Evolutionary conservation across 2,888 invertebrate genomes (phyloP), one percentile per base, ranked within the genome.

Genomic region (Danaus chrysippus): DNA sequence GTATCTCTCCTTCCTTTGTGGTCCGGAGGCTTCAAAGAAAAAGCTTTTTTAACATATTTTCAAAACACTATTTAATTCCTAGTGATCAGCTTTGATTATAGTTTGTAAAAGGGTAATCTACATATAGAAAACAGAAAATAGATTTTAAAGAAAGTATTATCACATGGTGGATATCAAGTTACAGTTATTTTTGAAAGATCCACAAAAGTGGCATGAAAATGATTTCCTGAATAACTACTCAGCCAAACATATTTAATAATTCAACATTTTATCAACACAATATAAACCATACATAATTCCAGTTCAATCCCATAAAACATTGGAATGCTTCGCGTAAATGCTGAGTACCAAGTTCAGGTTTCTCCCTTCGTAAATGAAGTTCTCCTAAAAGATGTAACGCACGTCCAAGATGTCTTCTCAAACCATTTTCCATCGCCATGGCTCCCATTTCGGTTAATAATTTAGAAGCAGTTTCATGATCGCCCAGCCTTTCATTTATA

Each of bases 371-470:
- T 34, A 91, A 73, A 62, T 91, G 87, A 42, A 91, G 72, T 59
- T 91, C 91, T 1, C 91, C 91, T 0, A 91, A 76, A 6, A 90
- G 71, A 65, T 90, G 87, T 53, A 91, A 63, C 0, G 91, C 91
- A 10, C 83, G 77, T 0, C 91, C 91, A 12, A 91, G 73, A 46
- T 88, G 86, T 58, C 81, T 76, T 8, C 83, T 73, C 5, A 86
- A 68, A 1, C 78, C 75, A 41, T 86, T 68, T 5, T 87, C 77
- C 87, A 91, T 85, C 0, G 88, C 88, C 64, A 86, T 58, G 0
- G 83, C 78, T 0, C 91, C 91, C 89, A 91, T 90, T 70, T 87
- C 85, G 0, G 88, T 88, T 1, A 91, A 73, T 12, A 87, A 66
- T 52, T 77, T 79, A 1, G 84, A 83, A 0, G 91, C 86, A 41